Conservation (phyloP, 2,888 invertebrate genomes). For the Dichetophora obliterata region DNA sequence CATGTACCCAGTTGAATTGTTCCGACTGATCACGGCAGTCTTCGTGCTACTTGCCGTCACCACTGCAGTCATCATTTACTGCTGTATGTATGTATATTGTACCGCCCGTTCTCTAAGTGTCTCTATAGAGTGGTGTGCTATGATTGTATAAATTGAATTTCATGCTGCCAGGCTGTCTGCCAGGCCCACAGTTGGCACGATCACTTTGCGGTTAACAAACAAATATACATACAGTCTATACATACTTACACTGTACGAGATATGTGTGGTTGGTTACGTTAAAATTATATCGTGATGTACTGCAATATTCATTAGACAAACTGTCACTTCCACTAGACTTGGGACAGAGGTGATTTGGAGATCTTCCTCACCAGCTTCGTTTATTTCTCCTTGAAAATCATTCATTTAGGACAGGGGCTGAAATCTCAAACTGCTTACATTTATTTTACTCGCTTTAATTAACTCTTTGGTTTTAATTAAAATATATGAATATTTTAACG, state of each 20-base stretch:
- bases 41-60: slow-evolving; percentile 15
- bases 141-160: slow-evolving; percentile 26
- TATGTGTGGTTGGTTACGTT: not conserved
- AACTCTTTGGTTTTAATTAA: too few relatives aligned
- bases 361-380: too few relatives aligned
- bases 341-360: not conserved
- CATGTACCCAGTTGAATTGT: too few relatives aligned
- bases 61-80: not conserved
- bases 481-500: too few relatives aligned
- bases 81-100: too few relatives aligned
- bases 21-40: slow-evolving; percentile 45
- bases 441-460: too few relatives aligned
- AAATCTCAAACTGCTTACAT: too few relatives aligned
- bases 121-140: not conserved
- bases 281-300: not conserved
- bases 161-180: slow-evolving; percentile 52
- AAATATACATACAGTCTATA: too few relatives aligned
- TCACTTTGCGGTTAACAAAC: slow-evolving; percentile 4
- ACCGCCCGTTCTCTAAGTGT: not conserved
- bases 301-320: slow-evolving; percentile 11
- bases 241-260: too few relatives aligned
- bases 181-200: slow-evolving; percentile 39
- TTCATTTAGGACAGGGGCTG: too few relatives aligned
- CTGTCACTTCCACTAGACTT: slow-evolving; percentile 17
- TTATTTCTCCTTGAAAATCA: too few relatives aligned